phyloP scores from a whole-genome alignment of 2,888 invertebrate genomes.

The Andrena trimmerana region DNA sequence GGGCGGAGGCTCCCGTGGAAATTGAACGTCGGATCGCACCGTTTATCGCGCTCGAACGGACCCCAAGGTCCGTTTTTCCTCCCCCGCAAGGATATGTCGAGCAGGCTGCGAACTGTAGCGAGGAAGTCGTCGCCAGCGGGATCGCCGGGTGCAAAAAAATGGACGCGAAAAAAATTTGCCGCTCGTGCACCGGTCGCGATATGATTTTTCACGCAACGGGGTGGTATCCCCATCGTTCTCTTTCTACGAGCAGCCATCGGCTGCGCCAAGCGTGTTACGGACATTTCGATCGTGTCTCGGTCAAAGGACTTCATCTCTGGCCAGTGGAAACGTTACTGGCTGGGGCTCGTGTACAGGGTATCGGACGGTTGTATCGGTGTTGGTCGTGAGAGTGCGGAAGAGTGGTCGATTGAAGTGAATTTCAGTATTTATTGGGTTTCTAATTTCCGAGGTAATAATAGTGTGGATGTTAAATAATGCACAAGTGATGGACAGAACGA shows the following conservation, averaged over 20 bases:
- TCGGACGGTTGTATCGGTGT: too few species aligned
- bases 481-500: too few species aligned
- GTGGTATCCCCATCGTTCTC: slow-evolving; percentile 2
- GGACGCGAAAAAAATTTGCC: slow-evolving; percentile 17
- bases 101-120: slow-evolving; percentile 2
- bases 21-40: slow-evolving; percentile 49
- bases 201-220: not conserved
- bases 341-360: not conserved
- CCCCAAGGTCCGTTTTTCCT: slow-evolving; percentile 21
- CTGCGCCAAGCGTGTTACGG: not conserved
- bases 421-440: too few species aligned
- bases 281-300: slow-evolving; percentile 24
- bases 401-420: too few species aligned
- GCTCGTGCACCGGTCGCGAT: not conserved
- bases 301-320: not conserved
- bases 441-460: too few species aligned
- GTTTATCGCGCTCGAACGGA: slow-evolving; percentile 56
- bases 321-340: not conserved
- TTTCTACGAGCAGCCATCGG: not conserved
- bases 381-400: too few species aligned
- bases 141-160: slow-evolving; percentile 18
- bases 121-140: not conserved
- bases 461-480: too few species aligned
- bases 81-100: not conserved
- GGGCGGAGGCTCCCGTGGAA: slow-evolving; percentile 19